Evolutionary conservation across 2,888 invertebrate genomes (phyloP).

Genomic region (Drosophila bunnanda): DNA sequence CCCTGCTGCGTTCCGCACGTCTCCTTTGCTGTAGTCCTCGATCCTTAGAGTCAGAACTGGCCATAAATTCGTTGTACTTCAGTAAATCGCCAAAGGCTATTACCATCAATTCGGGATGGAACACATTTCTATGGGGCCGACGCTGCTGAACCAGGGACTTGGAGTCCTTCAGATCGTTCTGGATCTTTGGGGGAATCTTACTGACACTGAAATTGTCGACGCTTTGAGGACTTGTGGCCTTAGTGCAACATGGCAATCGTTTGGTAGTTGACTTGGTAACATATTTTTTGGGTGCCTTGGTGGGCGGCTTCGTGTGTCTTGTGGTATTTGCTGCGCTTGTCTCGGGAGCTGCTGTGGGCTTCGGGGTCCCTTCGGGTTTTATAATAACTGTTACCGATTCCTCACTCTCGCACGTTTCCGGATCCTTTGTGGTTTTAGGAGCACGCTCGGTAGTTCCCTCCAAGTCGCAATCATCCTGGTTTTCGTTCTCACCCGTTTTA

Average conservation of each 20-base stretch:
- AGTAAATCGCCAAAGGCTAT: constrained; percentile 41
- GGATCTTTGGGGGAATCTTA: constrained; percentile 5
- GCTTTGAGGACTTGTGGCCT: constrained; percentile 2
- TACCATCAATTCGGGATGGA: constrained; percentile 29
- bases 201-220: not conserved
- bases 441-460: not conserved
- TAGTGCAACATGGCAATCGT: constrained; percentile 51
- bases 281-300: constrained; percentile 17
- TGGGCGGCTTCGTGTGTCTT: not conserved
- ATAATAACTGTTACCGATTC: constrained; percentile 17
- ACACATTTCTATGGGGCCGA: constrained; percentile 2
- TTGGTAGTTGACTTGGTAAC: constrained; percentile 14
- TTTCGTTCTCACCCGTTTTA: not conserved
- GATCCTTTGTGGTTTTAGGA: constrained; percentile 10
- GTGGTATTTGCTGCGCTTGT: not conserved
- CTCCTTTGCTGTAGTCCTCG: not conserved
- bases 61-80: not conserved
- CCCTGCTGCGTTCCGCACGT: no score
- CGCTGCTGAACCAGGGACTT: not conserved
- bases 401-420: not conserved
- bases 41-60: no score
- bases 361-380: constrained; percentile 4
- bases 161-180: not conserved
- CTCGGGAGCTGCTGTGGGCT: not conserved
- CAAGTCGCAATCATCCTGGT: not conserved